Conservation (phyloP, 2,797 vertebrate species). For the Semotilus atromaculatus region DNA sequence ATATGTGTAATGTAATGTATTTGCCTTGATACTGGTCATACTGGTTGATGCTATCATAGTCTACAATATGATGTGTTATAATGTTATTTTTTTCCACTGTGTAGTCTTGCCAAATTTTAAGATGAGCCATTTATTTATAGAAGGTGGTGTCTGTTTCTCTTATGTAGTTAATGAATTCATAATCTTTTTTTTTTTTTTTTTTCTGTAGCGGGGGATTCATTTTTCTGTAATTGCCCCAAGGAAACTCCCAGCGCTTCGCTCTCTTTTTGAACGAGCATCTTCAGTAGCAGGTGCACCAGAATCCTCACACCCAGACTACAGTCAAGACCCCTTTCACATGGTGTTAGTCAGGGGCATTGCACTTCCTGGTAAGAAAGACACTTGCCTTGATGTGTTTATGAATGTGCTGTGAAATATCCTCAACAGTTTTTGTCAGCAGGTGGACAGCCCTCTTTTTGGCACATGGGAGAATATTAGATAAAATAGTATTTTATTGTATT, state of each 20-base stretch:
- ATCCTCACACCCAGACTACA: conserved; percentile 82
- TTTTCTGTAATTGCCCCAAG: conserved; percentile 92
- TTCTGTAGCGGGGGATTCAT: conserved; percentile 85
- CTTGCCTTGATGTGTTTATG: not conserved
- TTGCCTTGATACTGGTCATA: not conserved
- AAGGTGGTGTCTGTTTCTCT: not conserved
- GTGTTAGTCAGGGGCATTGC: conserved; percentile 89
- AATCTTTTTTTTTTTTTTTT: not conserved
- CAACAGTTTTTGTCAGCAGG: not conserved
- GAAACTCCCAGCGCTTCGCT: conserved; percentile 87
- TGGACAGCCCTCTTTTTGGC: not conserved
- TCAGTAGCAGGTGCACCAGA: conserved; percentile 80
- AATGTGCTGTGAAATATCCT: not conserved
- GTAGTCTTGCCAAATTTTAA: not conserved
- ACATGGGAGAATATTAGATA: not conserved
- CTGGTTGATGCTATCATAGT: too few species aligned
- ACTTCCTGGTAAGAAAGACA: conserved; percentile 82
- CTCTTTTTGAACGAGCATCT: conserved; percentile 86
- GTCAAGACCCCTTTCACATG: conserved; percentile 93
- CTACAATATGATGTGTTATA: not conserved
- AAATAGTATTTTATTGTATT: not conserved
- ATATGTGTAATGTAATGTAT: not conserved
- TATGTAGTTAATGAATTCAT: not conserved
- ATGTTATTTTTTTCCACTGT: not conserved
- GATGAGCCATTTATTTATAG: not conserved